These are phyloP conservation scores for Lemur catta DNA, from an alignment of 2,797 vertebrate species.

Conservation along the genomic window DNA sequence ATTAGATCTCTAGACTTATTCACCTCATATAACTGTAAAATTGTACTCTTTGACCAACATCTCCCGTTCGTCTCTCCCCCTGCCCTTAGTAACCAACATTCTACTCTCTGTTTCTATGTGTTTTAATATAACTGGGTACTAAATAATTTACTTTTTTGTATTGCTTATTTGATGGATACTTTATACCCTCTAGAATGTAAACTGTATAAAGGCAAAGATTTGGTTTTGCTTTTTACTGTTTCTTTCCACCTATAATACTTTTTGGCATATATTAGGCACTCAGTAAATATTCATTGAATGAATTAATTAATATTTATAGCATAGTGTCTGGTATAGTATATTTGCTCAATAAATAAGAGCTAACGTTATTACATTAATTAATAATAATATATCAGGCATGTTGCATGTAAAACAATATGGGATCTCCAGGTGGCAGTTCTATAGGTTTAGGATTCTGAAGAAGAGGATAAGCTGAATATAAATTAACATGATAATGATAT, in stretches of 20 bases:
- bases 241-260: neutral
- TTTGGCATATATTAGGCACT: neutral
- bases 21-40: neutral
- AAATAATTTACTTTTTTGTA: neutral
- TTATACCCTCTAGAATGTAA: neutral
- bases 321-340: neutral
- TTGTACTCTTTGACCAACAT: neutral
- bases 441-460: neutral
- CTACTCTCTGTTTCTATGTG: neutral
- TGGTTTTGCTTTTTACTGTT: neutral
- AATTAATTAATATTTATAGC: neutral
- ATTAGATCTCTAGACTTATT: neutral
- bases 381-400: neutral
- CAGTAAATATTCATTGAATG: neutral
- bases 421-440: neutral
- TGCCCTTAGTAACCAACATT: neutral
- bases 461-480: neutral
- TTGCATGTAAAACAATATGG: neutral
- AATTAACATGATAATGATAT: neutral
- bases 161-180: neutral
- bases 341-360: neutral
- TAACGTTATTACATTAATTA: neutral
- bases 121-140: neutral
- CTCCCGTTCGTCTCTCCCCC: accelerated
- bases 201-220: neutral